phyloP scores from a whole-genome alignment of 2,888 invertebrate genomes.

The Drosophila ustulata region DNA sequence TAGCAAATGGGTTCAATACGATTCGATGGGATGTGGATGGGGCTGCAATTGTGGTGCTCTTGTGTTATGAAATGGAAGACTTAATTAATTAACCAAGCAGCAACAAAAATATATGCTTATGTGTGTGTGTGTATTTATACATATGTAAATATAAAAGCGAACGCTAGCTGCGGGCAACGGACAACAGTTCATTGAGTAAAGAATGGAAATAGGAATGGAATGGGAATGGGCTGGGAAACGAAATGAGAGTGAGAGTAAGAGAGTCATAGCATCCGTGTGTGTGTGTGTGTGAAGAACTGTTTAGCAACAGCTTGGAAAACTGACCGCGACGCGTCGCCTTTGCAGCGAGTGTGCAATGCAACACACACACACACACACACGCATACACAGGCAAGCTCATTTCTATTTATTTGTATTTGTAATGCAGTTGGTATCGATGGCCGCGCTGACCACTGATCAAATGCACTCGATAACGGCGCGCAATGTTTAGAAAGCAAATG shows the following conservation, averaged over 20 bases:
- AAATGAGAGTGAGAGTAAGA: constrained; percentile 30
- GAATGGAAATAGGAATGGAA: constrained; percentile 7
- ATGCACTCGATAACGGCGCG: constrained; percentile 9
- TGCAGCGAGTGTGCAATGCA: too few species aligned
- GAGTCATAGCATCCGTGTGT: neutral
- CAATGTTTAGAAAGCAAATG: constrained; percentile 5
- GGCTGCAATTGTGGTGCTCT: constrained; percentile 20
- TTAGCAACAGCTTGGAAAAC: constrained; percentile 67
- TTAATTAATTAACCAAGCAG: constrained; percentile 66
- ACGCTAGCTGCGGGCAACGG: constrained; percentile 35
- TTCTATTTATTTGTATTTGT: constrained; percentile 4
- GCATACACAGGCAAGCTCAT: neutral
- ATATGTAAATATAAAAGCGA: constrained; percentile 1
- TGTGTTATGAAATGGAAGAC: constrained; percentile 37
- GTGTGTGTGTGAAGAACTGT: constrained; percentile 53
- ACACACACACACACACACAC: neutral
- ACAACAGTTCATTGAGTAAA: constrained; percentile 36
- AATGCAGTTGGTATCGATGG: constrained; percentile 24
- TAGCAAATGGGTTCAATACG: neutral
- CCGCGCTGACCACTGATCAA: constrained; percentile 37
- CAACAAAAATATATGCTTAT: neutral
- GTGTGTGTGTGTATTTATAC: neutral
- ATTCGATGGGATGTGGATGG: neutral
- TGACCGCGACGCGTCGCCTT: constrained; percentile 35
- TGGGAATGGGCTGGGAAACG: constrained; percentile 8